These are phyloP conservation scores for Clostera curtula DNA, from an alignment of 2,888 invertebrate genomes.

Conservation along the genomic window DNA sequence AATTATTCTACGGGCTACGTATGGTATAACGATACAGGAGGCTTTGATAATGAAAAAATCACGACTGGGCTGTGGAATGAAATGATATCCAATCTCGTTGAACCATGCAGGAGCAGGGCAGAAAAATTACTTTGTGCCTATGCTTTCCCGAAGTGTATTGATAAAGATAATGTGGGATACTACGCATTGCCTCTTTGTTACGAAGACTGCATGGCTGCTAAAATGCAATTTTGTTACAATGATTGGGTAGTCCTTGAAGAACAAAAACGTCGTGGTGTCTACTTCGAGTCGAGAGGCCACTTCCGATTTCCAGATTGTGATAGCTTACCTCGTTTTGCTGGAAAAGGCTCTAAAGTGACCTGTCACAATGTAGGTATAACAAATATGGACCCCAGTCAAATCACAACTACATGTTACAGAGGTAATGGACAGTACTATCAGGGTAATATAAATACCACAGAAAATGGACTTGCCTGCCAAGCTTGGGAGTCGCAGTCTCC, in stretches of 20 bases:
- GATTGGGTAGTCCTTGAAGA: slow-evolving; percentile 95
- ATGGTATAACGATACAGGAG: slow-evolving; percentile 85
- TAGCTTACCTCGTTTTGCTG: slow-evolving; percentile 81
- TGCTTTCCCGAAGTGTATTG: slow-evolving; percentile 91
- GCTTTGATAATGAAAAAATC: slow-evolving; percentile 89
- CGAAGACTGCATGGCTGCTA: slow-evolving; percentile 95
- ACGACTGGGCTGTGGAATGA: slow-evolving; percentile 90
- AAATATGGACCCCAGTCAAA: slow-evolving; percentile 84
- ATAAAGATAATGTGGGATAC: slow-evolving; percentile 78
- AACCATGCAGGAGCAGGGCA: slow-evolving; percentile 90
- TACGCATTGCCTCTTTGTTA: slow-evolving; percentile 87
- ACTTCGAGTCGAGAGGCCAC: slow-evolving; percentile 87
- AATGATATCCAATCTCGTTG: slow-evolving; percentile 84
- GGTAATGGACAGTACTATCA: slow-evolving; percentile 94
- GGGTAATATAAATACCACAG: slow-evolving; percentile 89
- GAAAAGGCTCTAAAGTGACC: slow-evolving; percentile 75
- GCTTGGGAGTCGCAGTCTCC: slow-evolving; percentile 92
- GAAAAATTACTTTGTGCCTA: slow-evolving; percentile 94
- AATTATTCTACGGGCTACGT: slow-evolving; percentile 80
- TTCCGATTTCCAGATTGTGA: slow-evolving; percentile 92
- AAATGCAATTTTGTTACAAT: slow-evolving; percentile 92
- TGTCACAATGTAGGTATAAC: slow-evolving; percentile 92
- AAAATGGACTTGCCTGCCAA: slow-evolving; percentile 90
- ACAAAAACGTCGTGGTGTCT: slow-evolving; percentile 86
- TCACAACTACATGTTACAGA: slow-evolving; percentile 90